Evolutionary conservation across 2,113 vertebrate genomes (phyloP).

Genomic region (Hemichromis elongatus): DNA sequence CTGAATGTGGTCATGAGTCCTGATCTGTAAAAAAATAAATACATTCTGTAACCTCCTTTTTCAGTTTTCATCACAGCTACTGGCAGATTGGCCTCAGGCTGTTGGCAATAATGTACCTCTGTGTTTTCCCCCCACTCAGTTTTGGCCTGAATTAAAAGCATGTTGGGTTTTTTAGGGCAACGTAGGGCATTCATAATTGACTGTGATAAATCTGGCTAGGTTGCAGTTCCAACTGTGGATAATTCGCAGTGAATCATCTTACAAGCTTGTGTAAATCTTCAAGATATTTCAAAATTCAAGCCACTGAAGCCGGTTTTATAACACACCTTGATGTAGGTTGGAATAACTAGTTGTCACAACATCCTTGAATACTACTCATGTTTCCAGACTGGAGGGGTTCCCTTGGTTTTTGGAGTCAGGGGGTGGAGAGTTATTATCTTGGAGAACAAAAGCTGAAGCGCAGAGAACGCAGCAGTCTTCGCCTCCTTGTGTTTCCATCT

Average conservation of each 20-base stretch:
- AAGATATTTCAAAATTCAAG: not conserved
- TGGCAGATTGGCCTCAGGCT: constrained; percentile 30
- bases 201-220: constrained; percentile 26
- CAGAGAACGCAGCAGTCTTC: constrained; percentile 25
- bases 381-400: constrained; percentile 5
- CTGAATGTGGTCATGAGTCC: not conserved
- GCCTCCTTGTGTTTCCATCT: constrained; percentile 46
- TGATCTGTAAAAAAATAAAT: not conserved
- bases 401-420: constrained; percentile 29
- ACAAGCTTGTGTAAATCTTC: not conserved
- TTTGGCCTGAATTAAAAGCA: constrained; percentile 56
- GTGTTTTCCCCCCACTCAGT: constrained; percentile 8
- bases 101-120: constrained; percentile 29
- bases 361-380: not conserved
- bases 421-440: constrained; percentile 43
- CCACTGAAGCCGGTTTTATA: not conserved
- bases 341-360: not conserved
- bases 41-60: not conserved
- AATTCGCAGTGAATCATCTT: not conserved
- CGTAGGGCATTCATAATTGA: constrained; percentile 48
- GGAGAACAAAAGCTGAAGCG: constrained; percentile 59
- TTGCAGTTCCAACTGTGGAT: constrained; percentile 12
- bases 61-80: not conserved
- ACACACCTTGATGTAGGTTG: not conserved
- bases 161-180: constrained; percentile 36